Evolutionary conservation across 2,113 vertebrate species (phyloP).

Genomic region (Anarrhichthys ocellatus): DNA sequence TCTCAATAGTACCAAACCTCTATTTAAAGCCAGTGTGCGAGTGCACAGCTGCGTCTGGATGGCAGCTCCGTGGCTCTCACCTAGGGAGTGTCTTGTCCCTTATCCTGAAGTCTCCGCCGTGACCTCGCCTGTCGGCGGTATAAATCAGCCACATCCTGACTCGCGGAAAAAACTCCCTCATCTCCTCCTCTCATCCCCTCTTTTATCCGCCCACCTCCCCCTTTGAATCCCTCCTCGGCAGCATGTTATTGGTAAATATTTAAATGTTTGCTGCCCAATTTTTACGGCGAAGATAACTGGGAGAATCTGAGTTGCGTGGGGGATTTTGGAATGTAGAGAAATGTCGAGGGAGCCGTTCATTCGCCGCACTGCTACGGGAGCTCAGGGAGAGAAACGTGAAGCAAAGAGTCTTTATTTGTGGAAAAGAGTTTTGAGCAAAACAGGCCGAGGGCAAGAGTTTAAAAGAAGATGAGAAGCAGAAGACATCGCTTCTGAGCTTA

Average conservation of each 20-base stretch:
- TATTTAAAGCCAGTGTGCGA: constrained; percentile 24
- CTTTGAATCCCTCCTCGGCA: constrained; percentile 22
- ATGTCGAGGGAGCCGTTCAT: constrained; percentile 68
- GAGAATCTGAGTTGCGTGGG: constrained; percentile 28
- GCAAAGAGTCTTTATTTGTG: constrained; percentile 21
- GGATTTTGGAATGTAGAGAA: constrained; percentile 62
- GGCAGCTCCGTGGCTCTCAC: constrained; percentile 67
- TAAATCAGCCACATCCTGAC: constrained; percentile 80
- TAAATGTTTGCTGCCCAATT: not conserved
- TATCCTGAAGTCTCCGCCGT: constrained; percentile 49
- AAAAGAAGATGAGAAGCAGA: not conserved
- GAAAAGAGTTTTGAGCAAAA: not conserved
- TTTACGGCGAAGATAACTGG: constrained; percentile 36
- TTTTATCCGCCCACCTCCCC: constrained; percentile 57
- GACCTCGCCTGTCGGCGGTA: constrained; percentile 60
- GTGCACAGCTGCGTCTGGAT: constrained; percentile 43
- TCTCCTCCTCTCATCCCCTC: constrained; percentile 43
- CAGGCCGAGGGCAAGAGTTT: constrained; percentile 2
- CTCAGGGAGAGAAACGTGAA: constrained; percentile 29
- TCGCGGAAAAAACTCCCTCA: constrained; percentile 40
- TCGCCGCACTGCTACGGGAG: constrained; percentile 24
- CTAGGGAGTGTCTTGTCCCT: constrained; percentile 64
- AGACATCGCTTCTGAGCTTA: not conserved
- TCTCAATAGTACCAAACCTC: not conserved
- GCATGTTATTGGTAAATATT: constrained; percentile 71